Conservation (phyloP, 2,797 vertebrate genomes). For the Streptopelia turtur region DNA sequence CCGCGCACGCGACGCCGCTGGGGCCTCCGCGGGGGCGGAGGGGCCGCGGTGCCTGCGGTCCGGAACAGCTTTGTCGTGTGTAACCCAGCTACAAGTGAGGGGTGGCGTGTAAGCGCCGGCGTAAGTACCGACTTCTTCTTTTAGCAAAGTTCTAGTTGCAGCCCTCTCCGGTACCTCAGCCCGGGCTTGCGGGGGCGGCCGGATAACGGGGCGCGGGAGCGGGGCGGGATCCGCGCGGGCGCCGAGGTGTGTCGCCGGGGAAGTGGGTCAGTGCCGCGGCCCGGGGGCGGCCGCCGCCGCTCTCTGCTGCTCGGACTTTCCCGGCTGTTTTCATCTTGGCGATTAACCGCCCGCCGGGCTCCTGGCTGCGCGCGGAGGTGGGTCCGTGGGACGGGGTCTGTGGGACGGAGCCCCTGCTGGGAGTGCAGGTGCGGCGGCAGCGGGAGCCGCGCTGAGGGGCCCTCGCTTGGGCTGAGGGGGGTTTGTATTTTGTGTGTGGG, state of each 20-base stretch:
- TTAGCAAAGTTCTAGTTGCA: not conserved
- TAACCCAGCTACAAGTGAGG: not conserved
- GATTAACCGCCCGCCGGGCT: not conserved
- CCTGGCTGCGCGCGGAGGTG: not conserved
- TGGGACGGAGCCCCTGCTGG: fast-evolving
- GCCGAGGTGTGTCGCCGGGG: not conserved
- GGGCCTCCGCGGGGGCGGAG: not conserved
- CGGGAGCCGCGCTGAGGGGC: not conserved
- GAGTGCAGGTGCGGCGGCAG: not conserved
- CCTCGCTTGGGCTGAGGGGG: fast-evolving
- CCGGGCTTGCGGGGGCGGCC: not conserved
- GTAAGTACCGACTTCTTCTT: not conserved
- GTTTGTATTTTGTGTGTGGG: not conserved
- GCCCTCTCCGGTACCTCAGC: no score
- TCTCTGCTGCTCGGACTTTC: not conserved
- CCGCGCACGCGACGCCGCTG: not conserved
- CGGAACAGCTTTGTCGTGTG: not conserved
- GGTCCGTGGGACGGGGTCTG: no score
- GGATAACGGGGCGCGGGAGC: not conserved
- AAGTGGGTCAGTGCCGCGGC: not conserved
- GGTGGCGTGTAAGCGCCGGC: fast-evolving
- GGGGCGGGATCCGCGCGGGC: not conserved
- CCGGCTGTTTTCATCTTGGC: not conserved
- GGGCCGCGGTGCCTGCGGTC: not conserved
- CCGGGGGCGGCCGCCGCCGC: not conserved